Conservation (phyloP, 1,140 invertebrate genomes). For the Belonocnema kinseyi region DNA sequence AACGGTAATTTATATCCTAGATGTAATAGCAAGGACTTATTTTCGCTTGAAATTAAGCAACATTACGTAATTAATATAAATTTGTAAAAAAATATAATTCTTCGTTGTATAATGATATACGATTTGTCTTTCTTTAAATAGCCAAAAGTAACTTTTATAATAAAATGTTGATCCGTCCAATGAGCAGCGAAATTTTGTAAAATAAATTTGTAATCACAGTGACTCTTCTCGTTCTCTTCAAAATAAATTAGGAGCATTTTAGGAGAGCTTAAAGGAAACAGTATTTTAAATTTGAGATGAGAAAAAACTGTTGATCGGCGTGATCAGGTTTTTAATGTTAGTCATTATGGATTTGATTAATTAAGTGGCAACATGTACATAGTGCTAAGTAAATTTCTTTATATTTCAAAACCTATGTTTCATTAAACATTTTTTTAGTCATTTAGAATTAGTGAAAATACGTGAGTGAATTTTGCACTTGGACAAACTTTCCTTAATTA, state of each 20-base stretch:
- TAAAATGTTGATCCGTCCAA: neutral
- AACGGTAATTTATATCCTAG: constrained; percentile 13
- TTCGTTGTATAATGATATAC: neutral
- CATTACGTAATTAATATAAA: neutral
- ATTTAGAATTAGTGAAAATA: no score
- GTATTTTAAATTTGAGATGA: neutral
- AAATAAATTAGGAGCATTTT: neutral
- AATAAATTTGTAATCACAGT: neutral
- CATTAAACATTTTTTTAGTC: no score
- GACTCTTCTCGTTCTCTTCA: neutral
- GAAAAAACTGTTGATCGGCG: neutral
- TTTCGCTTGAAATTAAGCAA: neutral
- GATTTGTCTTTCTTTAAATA: neutral
- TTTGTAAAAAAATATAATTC: neutral
- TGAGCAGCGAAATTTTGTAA: neutral
- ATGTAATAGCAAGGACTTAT: neutral
- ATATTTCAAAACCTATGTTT: neutral
- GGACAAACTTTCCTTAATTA: no score
- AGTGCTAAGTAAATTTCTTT: constrained; percentile 24
- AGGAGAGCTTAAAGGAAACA: neutral
- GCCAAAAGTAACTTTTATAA: neutral
- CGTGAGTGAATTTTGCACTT: no score
- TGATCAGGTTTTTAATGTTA: neutral
- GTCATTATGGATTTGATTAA: neutral
- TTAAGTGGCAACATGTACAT: constrained; percentile 20